phyloP scores from a whole-genome alignment of 2,797 vertebrate species.

The Myiotriccus ornatus region DNA sequence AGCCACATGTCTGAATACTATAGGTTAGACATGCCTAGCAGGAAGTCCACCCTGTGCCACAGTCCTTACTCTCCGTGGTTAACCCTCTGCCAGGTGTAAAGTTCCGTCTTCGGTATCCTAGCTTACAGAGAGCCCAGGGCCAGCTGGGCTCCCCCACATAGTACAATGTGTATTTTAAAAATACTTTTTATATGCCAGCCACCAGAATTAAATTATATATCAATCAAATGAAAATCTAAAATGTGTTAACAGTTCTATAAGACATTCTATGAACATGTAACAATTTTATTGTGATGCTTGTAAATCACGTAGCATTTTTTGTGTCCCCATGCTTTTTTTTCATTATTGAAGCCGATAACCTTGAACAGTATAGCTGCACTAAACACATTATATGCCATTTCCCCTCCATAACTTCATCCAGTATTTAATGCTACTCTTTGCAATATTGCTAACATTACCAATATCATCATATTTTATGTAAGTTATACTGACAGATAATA shows the following conservation, averaged over 20 bases:
- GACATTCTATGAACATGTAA: not conserved
- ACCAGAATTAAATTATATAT: not conserved
- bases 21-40: too few relatives aligned
- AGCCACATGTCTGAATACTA: too few relatives aligned
- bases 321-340: not conserved
- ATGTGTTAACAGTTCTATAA: not conserved
- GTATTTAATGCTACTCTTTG: conserved; percentile 1
- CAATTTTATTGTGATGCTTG: not conserved
- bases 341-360: not conserved
- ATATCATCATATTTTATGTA: not conserved
- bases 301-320: not conserved
- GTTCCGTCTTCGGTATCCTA: too few relatives aligned
- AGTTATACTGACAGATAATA: conserved; percentile 4
- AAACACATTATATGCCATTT: not conserved
- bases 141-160: too few relatives aligned
- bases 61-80: too few relatives aligned
- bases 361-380: not conserved
- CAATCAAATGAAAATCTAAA: not conserved
- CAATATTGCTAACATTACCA: not conserved
- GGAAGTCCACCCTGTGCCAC: too few relatives aligned
- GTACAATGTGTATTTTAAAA: not conserved
- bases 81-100: too few relatives aligned
- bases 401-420: not conserved
- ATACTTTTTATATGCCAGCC: not conserved
- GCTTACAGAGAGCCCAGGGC: too few relatives aligned